A percentile compares a stretch with the other conserved stretches of the same genome.
Conservation (phyloP, 2,113 vertebrate genomes). For the Pseudonaja textilis region DNA sequence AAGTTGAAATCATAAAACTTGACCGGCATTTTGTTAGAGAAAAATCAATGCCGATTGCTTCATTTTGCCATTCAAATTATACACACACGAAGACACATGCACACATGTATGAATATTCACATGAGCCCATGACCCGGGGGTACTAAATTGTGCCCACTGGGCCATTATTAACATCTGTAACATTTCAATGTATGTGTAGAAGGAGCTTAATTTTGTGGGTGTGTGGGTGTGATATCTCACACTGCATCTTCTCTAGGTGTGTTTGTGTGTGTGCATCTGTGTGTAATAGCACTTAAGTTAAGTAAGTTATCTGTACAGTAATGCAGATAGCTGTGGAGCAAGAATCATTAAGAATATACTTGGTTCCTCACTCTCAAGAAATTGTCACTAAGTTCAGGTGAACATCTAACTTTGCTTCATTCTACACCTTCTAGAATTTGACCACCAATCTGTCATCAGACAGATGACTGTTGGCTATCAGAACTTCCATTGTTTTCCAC, state of each 20-base stretch:
- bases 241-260: neutral
- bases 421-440: neutral
- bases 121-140: neutral
- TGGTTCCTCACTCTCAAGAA: neutral
- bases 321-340: too few relatives aligned
- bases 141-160: neutral
- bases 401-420: neutral
- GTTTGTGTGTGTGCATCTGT: neutral
- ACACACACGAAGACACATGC: neutral
- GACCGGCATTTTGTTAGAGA: slow-evolving; percentile 2
- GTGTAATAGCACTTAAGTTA: too few relatives aligned
- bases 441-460: neutral
- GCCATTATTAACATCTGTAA: neutral
- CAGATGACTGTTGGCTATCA: neutral
- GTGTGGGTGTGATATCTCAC: too few relatives aligned
- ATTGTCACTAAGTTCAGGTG: neutral
- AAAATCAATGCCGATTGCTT: slow-evolving; percentile 15
- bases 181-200: neutral
- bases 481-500: neutral
- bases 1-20: slow-evolving; percentile 4
- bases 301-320: too few relatives aligned
- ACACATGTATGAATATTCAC: neutral
- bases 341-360: too few relatives aligned
- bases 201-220: neutral
- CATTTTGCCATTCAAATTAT: slow-evolving; percentile 25